A percentile compares a stretch with the other conserved stretches of the same genome.
These are phyloP conservation scores for Drosophila sulfurigaster DNA, from an alignment of 1,140 invertebrate species.

Conservation along the genomic window DNA sequence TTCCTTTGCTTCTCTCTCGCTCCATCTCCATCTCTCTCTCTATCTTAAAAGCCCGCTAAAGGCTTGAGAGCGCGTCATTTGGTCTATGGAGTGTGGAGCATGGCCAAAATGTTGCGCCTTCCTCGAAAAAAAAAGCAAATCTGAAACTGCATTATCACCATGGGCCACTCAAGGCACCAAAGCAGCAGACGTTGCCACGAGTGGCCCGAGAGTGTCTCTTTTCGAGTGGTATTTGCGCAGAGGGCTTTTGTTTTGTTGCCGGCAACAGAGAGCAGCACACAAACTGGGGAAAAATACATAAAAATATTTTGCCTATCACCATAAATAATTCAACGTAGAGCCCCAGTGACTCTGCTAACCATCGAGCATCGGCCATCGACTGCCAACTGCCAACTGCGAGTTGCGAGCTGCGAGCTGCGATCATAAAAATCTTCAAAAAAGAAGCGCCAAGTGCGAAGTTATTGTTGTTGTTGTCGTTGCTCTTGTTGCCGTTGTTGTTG, in stretches of 20 bases:
- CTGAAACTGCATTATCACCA: slow-evolving; percentile 79
- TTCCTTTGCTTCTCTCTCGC: background rate
- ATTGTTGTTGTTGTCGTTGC: slow-evolving; percentile 25
- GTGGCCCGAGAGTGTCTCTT: slow-evolving; percentile 74
- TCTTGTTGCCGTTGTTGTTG: slow-evolving; percentile 44
- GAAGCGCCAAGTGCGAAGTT: slow-evolving; percentile 79
- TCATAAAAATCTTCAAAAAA: slow-evolving; percentile 79
- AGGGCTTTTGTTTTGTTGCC: slow-evolving; percentile 76
- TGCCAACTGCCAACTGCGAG: background rate
- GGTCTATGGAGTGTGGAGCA: slow-evolving; percentile 31
- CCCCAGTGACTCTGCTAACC: slow-evolving; percentile 16
- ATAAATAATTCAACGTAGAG: slow-evolving; percentile 78
- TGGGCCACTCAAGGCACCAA: slow-evolving; percentile 55
- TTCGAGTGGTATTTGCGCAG: slow-evolving; percentile 69
- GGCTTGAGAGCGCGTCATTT: slow-evolving; percentile 50
- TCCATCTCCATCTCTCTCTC: too few species aligned
- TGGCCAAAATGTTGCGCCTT: slow-evolving; percentile 47
- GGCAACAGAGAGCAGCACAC: slow-evolving; percentile 41
- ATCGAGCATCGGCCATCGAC: slow-evolving; percentile 19
- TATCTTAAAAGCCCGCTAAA: slow-evolving; percentile 5
- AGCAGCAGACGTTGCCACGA: slow-evolving; percentile 48
- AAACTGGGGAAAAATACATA: slow-evolving; percentile 51
- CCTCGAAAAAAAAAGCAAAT: slow-evolving; percentile 26
- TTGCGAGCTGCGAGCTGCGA: slow-evolving; percentile 6
- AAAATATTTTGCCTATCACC: slow-evolving; percentile 83